These are phyloP conservation scores for Oxygymnocypris stewartii DNA, from an alignment of 2,113 vertebrate species.

Conservation along the genomic window DNA sequence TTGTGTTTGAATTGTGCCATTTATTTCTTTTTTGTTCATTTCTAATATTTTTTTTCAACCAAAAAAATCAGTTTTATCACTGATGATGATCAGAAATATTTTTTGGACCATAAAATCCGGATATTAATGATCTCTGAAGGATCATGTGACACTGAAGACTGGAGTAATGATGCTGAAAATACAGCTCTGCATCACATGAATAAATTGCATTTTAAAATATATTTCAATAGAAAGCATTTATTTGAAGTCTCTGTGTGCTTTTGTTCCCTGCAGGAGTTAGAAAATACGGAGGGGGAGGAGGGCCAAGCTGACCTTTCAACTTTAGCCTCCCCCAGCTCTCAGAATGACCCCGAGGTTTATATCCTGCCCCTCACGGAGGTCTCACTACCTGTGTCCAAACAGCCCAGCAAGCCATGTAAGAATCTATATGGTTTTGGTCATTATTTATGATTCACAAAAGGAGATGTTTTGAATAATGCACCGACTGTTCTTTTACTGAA, in stretches of 20 bases:
- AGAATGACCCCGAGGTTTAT: conserved; percentile 92
- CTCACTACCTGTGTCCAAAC: conserved; percentile 91
- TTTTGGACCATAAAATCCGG: no score
- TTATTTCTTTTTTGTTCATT: neutral
- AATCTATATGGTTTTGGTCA: neutral
- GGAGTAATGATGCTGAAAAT: neutral
- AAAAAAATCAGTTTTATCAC: no score
- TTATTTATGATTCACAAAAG: neutral
- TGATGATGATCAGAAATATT: no score
- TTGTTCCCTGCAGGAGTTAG: conserved; percentile 84
- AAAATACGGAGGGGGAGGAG: conserved; percentile 90
- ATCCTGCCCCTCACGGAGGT: conserved; percentile 95
- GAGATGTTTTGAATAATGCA: neutral
- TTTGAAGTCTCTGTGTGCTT: conserved; percentile 34
- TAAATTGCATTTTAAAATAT: neutral
- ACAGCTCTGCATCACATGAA: no score
- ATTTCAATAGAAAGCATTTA: neutral
- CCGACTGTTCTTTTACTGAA: neutral
- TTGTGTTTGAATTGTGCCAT: conserved; percentile 54
- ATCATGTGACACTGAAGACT: neutral
- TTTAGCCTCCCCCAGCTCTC: conserved; percentile 83
- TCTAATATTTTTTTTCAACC: no score
- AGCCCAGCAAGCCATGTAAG: conserved; percentile 94
- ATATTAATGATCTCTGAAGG: no score
- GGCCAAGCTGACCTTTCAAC: conserved; percentile 82